These are phyloP conservation scores for Chionoecetes opilio DNA, from an alignment of 1,140 invertebrate species.

Conservation along the genomic window DNA sequence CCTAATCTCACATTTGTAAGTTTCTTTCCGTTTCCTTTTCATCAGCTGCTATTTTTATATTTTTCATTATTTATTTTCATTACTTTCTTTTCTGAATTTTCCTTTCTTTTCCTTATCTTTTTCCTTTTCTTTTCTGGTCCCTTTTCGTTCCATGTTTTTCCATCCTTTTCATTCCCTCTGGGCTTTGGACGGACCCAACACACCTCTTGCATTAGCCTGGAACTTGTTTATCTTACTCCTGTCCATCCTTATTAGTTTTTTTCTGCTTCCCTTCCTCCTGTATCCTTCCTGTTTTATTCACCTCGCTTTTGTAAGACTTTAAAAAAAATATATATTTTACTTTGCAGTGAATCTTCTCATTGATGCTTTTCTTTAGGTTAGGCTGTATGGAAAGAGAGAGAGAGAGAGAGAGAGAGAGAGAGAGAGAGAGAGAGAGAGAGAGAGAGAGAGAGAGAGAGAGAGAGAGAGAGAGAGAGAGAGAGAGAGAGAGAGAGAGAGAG, in stretches of 20 bases:
- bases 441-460: no score
- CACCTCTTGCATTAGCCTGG: conserved; percentile 13
- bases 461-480: no score
- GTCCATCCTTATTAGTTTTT: conserved; percentile 20
- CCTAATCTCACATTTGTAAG: neutral
- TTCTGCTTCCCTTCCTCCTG: neutral
- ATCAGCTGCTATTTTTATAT: neutral
- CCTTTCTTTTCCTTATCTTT: neutral
- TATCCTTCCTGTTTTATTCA: neutral
- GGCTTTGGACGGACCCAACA: neutral
- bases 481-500: no score
- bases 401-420: no score
- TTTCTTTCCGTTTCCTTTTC: neutral
- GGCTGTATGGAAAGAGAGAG: no score
- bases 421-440: no score
- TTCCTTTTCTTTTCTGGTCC: neutral
- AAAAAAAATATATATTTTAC: no score
- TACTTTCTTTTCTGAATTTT: neutral
- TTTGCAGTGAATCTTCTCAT: no score
- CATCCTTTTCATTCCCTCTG: neutral
- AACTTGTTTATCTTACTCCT: neutral
- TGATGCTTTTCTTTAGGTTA: no score
- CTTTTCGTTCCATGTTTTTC: neutral
- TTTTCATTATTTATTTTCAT: neutral
- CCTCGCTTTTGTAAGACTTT: no score